Percentiles rank a stretch among this genome's conserved stretches.
These are phyloP conservation scores for Alfaro cultratus DNA, from an alignment of 2,797 vertebrate genomes.

Conservation along the genomic window DNA sequence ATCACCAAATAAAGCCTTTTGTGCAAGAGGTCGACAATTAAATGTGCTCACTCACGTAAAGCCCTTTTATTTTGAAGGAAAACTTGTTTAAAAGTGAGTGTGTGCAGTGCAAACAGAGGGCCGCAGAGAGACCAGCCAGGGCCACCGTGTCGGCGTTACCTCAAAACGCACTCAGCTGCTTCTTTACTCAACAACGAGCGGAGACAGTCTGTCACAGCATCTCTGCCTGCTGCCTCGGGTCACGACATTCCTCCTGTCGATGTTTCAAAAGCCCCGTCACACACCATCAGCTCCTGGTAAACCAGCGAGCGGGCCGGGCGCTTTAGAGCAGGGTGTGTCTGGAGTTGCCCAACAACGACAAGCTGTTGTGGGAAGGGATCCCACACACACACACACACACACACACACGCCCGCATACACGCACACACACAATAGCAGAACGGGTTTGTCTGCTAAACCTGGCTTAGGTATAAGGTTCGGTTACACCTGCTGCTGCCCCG, in stretches of 20 bases:
- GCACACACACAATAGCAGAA: conserved; percentile 46
- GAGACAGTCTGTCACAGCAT: conserved; percentile 4
- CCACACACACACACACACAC: background rate
- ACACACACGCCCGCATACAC: conserved; percentile 7
- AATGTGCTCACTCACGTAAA: background rate
- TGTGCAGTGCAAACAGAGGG: conserved; percentile 29
- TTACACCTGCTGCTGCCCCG: conserved; percentile 49
- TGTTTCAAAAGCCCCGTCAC: conserved; percentile 34
- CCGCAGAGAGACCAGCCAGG: background rate
- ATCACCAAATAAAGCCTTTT: background rate
- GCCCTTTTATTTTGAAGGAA: conserved; percentile 12
- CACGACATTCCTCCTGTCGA: conserved; percentile 26
- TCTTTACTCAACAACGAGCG: conserved; percentile 21
- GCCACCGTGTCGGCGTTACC: background rate
- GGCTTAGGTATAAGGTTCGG: conserved; percentile 57
- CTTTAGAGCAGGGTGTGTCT: conserved; percentile 67
- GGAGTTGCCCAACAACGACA: conserved; percentile 12
- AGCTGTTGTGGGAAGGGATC: conserved; percentile 43
- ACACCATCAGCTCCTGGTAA: conserved; percentile 31
- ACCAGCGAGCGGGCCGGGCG: conserved; percentile 5
- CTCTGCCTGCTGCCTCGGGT: conserved; percentile 28
- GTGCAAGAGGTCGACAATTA: background rate
- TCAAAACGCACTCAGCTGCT: conserved; percentile 26
- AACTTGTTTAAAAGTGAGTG: background rate
- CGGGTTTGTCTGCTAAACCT: conserved; percentile 66